Evolutionary conservation across 1,140 invertebrate genomes (phyloP), one percentile per base, ranked within the genome.

Genomic region (Conopomorpha cramerella): DNA sequence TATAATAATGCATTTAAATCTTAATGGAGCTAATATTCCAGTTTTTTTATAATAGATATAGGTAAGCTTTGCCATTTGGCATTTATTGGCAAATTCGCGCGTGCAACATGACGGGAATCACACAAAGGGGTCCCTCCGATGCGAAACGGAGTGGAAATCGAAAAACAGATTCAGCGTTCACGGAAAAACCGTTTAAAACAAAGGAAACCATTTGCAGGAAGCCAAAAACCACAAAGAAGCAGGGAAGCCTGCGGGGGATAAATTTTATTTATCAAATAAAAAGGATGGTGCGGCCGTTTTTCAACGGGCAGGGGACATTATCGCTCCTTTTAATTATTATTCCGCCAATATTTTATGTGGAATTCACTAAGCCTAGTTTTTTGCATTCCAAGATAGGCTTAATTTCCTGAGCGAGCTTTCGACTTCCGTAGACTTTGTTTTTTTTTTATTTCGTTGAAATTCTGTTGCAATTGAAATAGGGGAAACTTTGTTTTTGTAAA

Each of bases 231-330:
- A 47, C 58, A 57, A 65, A 63, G 60, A 58, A 55, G 48, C 51
- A 49, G 51, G 51, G 55, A 53, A 49, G 50, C 53, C 48, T 53
- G 48, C 52, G 51, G 45, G 53, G 55, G 64, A 76, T 76, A 76
- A 76, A 76, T 76, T 76, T 68, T 76, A 72, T 72, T 76, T 76
- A 76, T 76, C 70, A 76, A 72, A 74, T 74, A 72, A 74, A 72
- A 74, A 72, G 70, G 67, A 72, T 71, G 66, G 67, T 50, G 52
- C 46, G 61, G 46, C 68, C 70, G 70, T 74, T 68, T 68, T 66
- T 74, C 65, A 76, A 64, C 44, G 62, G 52, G 45, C 41, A 43
- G 54, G 65, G 64, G 71, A 72, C 62, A 64, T 72, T 76, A 72
- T 72, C 67, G 62, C 65, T 61, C 59, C 65, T 72, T 72, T 72